Conservation (phyloP, 2,797 vertebrate species). For the Sebastes matsubarae region DNA sequence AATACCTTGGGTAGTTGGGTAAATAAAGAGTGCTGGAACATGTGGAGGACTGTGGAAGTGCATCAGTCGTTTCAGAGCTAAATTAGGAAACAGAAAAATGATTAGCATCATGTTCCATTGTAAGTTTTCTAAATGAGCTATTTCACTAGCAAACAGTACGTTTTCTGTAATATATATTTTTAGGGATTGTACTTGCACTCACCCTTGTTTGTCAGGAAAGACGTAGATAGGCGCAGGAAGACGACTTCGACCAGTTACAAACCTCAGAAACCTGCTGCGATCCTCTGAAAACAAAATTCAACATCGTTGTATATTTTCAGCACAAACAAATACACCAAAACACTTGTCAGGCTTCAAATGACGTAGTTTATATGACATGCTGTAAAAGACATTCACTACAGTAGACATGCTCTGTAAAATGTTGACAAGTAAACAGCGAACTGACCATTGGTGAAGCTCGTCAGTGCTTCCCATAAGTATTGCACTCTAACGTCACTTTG, state of each 20-base stretch:
- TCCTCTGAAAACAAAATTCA: slow-evolving; percentile 87
- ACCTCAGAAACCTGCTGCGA: slow-evolving; percentile 96
- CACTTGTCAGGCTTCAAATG: neutral
- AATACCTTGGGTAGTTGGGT: slow-evolving; percentile 93
- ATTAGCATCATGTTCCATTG: neutral
- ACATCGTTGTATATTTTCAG: neutral
- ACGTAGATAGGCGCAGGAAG: slow-evolving; percentile 97
- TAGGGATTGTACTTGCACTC: slow-evolving; percentile 35
- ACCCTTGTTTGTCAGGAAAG: slow-evolving; percentile 96
- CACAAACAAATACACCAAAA: neutral
- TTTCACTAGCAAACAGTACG: neutral
- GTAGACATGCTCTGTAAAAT: neutral
- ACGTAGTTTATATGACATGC: neutral
- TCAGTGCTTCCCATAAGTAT: slow-evolving; percentile 96
- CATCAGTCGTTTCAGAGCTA: slow-evolving; percentile 93
- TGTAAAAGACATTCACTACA: neutral
- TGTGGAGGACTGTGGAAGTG: slow-evolving; percentile 95
- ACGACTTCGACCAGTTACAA: slow-evolving; percentile 97
- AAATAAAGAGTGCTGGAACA: slow-evolving; percentile 97
- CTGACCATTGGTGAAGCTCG: slow-evolving; percentile 95
- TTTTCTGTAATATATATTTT: neutral
- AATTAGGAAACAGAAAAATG: neutral
- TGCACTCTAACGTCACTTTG: slow-evolving; percentile 90
- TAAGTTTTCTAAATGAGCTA: neutral
- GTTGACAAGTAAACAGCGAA: slow-evolving; percentile 7